Evolutionary conservation across 2,797 vertebrate genomes (phyloP).

Genomic region (Notolabrus celidotus): DNA sequence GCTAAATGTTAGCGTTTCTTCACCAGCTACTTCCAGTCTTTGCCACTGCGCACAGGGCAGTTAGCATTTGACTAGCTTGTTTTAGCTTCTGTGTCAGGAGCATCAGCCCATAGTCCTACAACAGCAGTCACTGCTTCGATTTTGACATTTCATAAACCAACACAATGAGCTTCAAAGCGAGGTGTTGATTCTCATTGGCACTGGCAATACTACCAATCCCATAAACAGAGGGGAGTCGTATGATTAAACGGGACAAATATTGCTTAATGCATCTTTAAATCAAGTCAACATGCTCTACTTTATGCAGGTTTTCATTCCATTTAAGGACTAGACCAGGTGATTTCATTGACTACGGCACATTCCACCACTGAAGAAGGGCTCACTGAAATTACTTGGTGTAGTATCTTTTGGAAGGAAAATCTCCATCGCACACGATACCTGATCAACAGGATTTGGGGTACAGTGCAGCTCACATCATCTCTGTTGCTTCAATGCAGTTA

Average conservation of each 20-base stretch:
- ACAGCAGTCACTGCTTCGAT: slow-evolving; percentile 28
- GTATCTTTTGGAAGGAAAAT: slow-evolving; percentile 63
- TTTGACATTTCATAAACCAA: slow-evolving; percentile 43
- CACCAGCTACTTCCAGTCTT: slow-evolving; percentile 30
- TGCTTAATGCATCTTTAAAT: slow-evolving; percentile 73
- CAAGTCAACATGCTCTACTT: slow-evolving; percentile 51
- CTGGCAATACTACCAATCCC: slow-evolving; percentile 22
- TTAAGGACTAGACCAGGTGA: slow-evolving; percentile 53
- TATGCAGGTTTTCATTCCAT: slow-evolving; percentile 61
- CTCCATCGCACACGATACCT: slow-evolving; percentile 37
- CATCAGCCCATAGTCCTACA: slow-evolving; percentile 1
- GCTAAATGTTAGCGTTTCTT: slow-evolving; percentile 40
- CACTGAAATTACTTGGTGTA: slow-evolving; percentile 64
- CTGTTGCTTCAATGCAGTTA: slow-evolving; percentile 42
- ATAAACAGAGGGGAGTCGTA: slow-evolving; percentile 39
- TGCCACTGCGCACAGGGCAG: slow-evolving; percentile 26
- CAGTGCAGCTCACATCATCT: slow-evolving; percentile 67
- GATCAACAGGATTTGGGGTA: slow-evolving; percentile 37
- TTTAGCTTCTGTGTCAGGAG: slow-evolving; percentile 19
- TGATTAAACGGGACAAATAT: slow-evolving; percentile 39
- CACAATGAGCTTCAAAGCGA: slow-evolving; percentile 33
- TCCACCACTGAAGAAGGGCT: slow-evolving; percentile 41
- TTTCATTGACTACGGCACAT: slow-evolving; percentile 42
- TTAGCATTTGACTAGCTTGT: slow-evolving; percentile 23
- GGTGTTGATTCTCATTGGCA: slow-evolving; percentile 43